Evolutionary conservation across 2,888 invertebrate genomes (phyloP).

Genomic region (Cepaea hortensis): DNA sequence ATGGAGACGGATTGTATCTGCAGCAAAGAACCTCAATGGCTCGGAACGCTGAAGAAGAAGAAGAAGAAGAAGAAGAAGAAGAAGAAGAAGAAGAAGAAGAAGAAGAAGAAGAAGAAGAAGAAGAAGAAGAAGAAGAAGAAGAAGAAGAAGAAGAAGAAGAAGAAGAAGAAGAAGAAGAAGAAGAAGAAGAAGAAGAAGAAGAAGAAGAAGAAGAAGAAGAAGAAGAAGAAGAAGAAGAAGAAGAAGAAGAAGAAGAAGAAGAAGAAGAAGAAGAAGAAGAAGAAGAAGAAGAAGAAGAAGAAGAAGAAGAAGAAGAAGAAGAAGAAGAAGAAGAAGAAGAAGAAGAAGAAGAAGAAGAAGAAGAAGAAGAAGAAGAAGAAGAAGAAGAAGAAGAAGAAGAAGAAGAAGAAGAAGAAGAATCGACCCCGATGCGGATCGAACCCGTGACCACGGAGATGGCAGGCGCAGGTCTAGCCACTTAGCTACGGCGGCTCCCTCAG

Average conservation of each 20-base stretch:
- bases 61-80: no score
- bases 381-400: not conserved
- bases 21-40: no score
- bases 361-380: conserved; percentile 3
- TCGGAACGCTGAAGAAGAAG: no score
- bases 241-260: conserved; percentile 34
- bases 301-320: not conserved
- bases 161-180: conserved; percentile 19
- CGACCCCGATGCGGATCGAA: no score
- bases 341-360: conserved; percentile 1
- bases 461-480: no score
- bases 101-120: no score
- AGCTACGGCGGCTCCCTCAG: no score
- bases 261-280: not conserved
- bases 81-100: no score
- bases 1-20: no score
- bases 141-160: not conserved
- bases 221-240: not conserved
- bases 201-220: not conserved
- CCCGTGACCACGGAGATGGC: not conserved
- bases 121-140: no score
- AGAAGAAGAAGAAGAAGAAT: not conserved
- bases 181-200: conserved; percentile 19
- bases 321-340: not conserved
- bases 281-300: not conserved